These are phyloP conservation scores for Diaphora mendica DNA, from an alignment of 2,888 invertebrate genomes.

Conservation along the genomic window DNA sequence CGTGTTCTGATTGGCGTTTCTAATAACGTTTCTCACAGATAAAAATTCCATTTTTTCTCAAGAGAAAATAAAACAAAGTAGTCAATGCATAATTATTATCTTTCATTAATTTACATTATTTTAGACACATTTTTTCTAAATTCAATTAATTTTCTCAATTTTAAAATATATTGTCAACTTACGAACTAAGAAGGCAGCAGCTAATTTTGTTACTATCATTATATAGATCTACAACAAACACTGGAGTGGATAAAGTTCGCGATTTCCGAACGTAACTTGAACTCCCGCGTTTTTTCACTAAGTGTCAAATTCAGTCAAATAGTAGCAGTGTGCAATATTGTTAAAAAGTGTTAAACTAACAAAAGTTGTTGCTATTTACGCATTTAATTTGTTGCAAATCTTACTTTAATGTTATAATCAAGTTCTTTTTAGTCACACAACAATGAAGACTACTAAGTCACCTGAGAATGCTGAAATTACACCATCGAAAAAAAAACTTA, in stretches of 20 bases:
- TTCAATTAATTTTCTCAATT: not conserved
- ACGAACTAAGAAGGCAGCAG: not conserved
- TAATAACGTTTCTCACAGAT: not conserved
- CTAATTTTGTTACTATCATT: not conserved
- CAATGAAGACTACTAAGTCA: slow-evolving; percentile 77
- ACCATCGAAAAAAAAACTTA: slow-evolving; percentile 86
- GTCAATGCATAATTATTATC: not conserved
- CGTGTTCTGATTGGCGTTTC: not conserved
- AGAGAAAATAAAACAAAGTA: not conserved
- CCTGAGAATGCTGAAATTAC: slow-evolving; percentile 73
- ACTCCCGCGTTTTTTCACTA: slow-evolving; percentile 73
- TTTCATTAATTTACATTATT: not conserved
- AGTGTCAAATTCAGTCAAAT: slow-evolving; percentile 72
- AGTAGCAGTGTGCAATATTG: slow-evolving; percentile 59
- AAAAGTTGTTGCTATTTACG: slow-evolving; percentile 37
- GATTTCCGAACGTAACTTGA: slow-evolving; percentile 41
- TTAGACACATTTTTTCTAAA: not conserved
- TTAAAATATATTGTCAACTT: not conserved
- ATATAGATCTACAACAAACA: not conserved
- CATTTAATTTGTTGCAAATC: slow-evolving; percentile 23
- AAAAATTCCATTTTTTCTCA: not conserved
- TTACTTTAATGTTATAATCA: slow-evolving; percentile 42
- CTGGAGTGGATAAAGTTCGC: not conserved
- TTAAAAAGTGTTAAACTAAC: slow-evolving; percentile 50
- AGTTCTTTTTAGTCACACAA: slow-evolving; percentile 42